Percentiles rank a stretch among this genome's conserved stretches.
phyloP scores from a whole-genome alignment of 2,888 invertebrate species.

The Machimus rusticus region DNA sequence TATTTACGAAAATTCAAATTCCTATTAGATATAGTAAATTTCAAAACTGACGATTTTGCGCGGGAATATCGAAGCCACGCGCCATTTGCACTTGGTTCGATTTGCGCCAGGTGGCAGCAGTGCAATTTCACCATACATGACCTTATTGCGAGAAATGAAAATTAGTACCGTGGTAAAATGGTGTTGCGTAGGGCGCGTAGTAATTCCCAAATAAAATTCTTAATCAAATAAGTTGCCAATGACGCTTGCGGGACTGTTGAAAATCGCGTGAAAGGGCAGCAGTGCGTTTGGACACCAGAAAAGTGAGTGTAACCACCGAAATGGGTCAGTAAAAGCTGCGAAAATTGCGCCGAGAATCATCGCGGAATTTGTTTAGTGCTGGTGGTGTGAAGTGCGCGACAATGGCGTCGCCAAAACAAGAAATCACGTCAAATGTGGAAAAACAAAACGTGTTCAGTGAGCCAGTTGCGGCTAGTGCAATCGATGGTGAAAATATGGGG shows the following conservation, averaged over 20 bases:
- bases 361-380: conserved; percentile 33
- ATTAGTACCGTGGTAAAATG: conserved; percentile 29
- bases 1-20: too few species aligned
- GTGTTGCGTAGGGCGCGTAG: conserved; percentile 42
- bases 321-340: not conserved
- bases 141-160: conserved; percentile 26
- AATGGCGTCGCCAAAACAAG: conserved; percentile 45
- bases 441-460: conserved; percentile 14
- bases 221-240: conserved; percentile 5
- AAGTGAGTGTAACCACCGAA: not conserved
- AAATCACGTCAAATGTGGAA: conserved; percentile 33
- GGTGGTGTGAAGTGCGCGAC: conserved; percentile 23
- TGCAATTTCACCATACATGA: conserved; percentile 22
- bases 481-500: not conserved
- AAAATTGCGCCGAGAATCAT: not conserved
- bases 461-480: not conserved
- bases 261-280: not conserved
- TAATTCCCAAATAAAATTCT: conserved; percentile 20
- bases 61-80: not conserved
- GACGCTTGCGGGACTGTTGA: not conserved
- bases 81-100: not conserved
- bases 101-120: not conserved
- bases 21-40: not conserved
- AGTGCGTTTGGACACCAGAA: not conserved
- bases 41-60: not conserved